Base-by-base conservation (phyloP, 1,140 invertebrate species). In the Leptinotarsa texana region DNA sequence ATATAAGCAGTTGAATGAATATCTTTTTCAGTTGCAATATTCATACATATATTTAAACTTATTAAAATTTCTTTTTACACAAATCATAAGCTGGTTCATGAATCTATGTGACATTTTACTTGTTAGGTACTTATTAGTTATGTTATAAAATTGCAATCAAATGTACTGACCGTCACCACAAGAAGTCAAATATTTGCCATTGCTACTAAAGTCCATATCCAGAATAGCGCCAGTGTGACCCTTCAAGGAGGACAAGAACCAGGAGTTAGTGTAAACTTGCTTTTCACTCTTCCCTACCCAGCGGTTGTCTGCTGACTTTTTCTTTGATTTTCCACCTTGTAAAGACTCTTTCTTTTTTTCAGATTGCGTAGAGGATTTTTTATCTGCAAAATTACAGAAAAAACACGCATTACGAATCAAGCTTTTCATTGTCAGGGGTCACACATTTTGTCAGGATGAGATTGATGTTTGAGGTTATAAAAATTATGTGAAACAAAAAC, bases 131-230 rank as follows among this genome's bases (percentile, higher is more conserved):
- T 21, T 21, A 42, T 42, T 42, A 42, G 33, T 42, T 42, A 62
- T 62, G 33, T 42, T 42, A 62, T 62, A 62, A n/a, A 21, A n/a
- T 17, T 21, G 61, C 6, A 47, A 42, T 13, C 57, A 65, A 51
- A 57, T 18, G 27, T 67, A 88, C 89, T 87, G 90, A 96, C 94
- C 95, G 89, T 94, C 92, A 76, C 91, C 92, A 83, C 92, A 93
- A 65, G 93, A 92, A 63, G 92, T 92, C 75, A 96, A 87, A 81
- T 91, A 95, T 87, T 96, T 96, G 67, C 92, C 93, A 86, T 95
- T 95, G 13, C 89, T 88, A 66, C 94, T 94, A 81, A 95, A 93
- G 82, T 93, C 91, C 82, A 96, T 89, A 69, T 93, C 90, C 1
- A 92, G 84, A 22, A 96, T 90, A 0, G 86, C 84, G 0, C 89